A percentile compares a stretch with the other conserved stretches of the same genome.
Evolutionary conservation across 2,797 vertebrate species (phyloP).

Genomic region (Syngnathus acus): DNA sequence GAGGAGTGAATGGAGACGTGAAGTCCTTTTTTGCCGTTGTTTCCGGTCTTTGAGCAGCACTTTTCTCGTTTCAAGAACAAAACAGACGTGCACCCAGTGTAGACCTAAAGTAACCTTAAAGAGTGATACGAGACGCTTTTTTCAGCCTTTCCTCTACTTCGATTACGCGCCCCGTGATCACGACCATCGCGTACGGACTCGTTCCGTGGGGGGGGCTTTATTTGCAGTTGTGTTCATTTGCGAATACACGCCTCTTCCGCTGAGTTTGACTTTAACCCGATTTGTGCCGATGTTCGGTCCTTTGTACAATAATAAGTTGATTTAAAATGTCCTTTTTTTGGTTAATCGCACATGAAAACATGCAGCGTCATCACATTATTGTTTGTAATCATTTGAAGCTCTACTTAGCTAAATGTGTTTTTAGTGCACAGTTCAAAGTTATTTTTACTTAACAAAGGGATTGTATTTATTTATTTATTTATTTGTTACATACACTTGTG

Average conservation of each 20-base stretch:
- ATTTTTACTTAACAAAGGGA: background rate
- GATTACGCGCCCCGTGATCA: background rate
- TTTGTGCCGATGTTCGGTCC: background rate
- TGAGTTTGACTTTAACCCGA: background rate
- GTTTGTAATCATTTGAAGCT: too few relatives aligned
- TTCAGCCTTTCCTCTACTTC: background rate
- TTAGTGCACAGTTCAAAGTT: background rate
- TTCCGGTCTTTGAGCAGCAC: background rate
- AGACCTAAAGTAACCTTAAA: background rate
- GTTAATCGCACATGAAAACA: too few relatives aligned
- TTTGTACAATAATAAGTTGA: background rate
- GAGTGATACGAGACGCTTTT: background rate
- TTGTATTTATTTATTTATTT: background rate
- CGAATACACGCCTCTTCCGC: constrained; percentile 3
- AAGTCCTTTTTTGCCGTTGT: background rate
- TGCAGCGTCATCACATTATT: too few relatives aligned
- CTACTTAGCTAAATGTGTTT: background rate
- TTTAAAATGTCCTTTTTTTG: background rate
- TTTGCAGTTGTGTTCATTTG: background rate
- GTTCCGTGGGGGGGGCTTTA: background rate
- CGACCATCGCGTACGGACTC: background rate
- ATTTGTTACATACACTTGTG: too few relatives aligned
- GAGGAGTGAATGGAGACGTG: background rate
- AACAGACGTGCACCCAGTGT: background rate
- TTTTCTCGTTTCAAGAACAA: background rate